These are phyloP conservation scores for Drosophila insularis DNA, from an alignment of 1,140 invertebrate species.

Conservation along the genomic window DNA sequence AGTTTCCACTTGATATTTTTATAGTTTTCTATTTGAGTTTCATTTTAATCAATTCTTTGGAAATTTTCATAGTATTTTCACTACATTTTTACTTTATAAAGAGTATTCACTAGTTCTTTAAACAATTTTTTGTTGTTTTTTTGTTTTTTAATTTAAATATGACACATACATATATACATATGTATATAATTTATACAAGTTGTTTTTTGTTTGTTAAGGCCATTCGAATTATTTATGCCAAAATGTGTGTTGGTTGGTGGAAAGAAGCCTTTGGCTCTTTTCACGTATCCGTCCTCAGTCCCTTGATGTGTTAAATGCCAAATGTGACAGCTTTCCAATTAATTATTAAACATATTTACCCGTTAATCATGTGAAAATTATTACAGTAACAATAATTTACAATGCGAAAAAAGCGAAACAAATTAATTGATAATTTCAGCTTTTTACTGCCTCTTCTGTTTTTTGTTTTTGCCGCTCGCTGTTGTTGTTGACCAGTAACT, in stretches of 20 bases:
- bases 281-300: neutral
- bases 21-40: too few relatives aligned
- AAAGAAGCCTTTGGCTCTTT: neutral
- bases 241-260: neutral
- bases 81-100: too few relatives aligned
- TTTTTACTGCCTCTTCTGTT: constrained; percentile 9
- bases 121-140: too few relatives aligned
- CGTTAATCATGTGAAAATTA: constrained; percentile 65
- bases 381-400: constrained; percentile 11
- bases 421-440: constrained; percentile 37
- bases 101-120: too few relatives aligned
- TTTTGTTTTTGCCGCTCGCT: constrained; percentile 31
- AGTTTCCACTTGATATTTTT: too few relatives aligned
- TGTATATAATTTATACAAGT: constrained; percentile 5
- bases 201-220: constrained; percentile 25
- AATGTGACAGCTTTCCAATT: constrained; percentile 39
- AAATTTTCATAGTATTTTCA: too few relatives aligned
- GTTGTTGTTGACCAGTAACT: constrained; percentile 64
- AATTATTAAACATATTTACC: constrained; percentile 66
- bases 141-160: too few relatives aligned
- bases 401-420: neutral
- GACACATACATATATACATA: neutral
- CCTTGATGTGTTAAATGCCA: constrained; percentile 13
- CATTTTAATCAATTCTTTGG: too few relatives aligned
- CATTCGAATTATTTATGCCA: constrained; percentile 48